Base-by-base conservation (phyloP, 2,113 vertebrate species). In the Menura novaehollandiae region DNA sequence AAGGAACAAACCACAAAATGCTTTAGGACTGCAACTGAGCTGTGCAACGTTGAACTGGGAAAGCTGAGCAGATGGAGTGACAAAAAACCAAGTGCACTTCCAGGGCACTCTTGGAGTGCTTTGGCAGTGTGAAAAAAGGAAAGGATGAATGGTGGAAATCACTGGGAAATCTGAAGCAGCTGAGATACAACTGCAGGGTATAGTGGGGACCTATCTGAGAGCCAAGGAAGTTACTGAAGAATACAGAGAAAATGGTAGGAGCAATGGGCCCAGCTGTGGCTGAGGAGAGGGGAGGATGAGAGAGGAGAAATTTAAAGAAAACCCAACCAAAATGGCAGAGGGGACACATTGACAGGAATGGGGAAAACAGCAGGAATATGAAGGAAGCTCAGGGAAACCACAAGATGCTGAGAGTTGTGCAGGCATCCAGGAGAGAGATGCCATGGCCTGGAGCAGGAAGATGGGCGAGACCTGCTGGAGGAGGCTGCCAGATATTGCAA, bases 1-100 rank as follows among this genome's bases (percentile, higher is more conserved):
- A 81, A 86, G 43, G 55, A 88, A 87, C 32, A 79, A 85, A 89
- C 43, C 39, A 72, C 37, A 76, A 60, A 90, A 66, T 55, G 32
- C 51, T 94, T 91, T 81, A 95, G 80, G 53, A 90, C 15, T 58
- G 6, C 35, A 89, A 83, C 46, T 64, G 69, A 95, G 78, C 71
- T 69, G 19, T 2, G 7, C 43, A 58, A 27, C 49, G 33, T 55
- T 91, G 84, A 94, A 88, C 46, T 73, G 81, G 81, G 67, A 91
- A 91, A 79, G 85, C 55, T 63, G 82, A 95, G 88, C 81, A 96
- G 93, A 95, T 95, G 89, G 90, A 84, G 67, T 80, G 88, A 92
- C 75, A 94, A 95, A 93, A 95, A 81, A 60, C 0, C 28, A 84
- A 79, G 51, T 15, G 37, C 82, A 91, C 89, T 88, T 91, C 74